These are phyloP conservation scores for Campylomormyrus numenius DNA, from an alignment of 2,113 vertebrate genomes.

Conservation along the genomic window DNA sequence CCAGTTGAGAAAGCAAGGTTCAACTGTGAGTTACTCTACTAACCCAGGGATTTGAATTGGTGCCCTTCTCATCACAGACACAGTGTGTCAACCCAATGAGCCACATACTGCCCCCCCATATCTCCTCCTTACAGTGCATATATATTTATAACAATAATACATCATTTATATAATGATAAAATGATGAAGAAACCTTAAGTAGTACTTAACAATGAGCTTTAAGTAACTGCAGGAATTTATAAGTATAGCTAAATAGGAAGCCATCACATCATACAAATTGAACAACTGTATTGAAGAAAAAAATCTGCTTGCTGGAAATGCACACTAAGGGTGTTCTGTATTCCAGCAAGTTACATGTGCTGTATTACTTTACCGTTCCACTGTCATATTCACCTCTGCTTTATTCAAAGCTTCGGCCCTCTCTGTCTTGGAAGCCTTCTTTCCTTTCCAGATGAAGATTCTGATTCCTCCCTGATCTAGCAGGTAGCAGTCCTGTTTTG, in stretches of 20 bases:
- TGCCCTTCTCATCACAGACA: neutral
- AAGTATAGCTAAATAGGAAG: neutral
- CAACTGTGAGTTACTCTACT: neutral
- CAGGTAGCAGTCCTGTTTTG: constrained; percentile 76
- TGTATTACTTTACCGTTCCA: neutral
- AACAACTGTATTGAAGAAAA: neutral
- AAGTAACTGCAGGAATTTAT: neutral
- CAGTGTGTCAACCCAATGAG: neutral
- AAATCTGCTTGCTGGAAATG: neutral
- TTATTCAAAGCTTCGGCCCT: constrained; percentile 60
- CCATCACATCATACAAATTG: neutral
- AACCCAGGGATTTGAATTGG: neutral
- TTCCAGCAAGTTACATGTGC: neutral
- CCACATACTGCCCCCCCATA: neutral
- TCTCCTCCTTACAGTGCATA: neutral
- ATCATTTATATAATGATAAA: neutral
- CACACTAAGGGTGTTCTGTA: neutral
- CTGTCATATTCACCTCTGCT: constrained; percentile 50
- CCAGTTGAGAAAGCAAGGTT: neutral
- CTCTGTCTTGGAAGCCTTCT: constrained; percentile 61
- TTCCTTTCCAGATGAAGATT: constrained; percentile 81
- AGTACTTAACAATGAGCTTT: neutral
- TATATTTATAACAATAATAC: neutral
- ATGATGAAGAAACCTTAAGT: neutral
- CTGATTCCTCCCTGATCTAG: constrained; percentile 72